Base-by-base conservation (phyloP, 2,797 vertebrate genomes). In the Oophaga sylvatica region DNA sequence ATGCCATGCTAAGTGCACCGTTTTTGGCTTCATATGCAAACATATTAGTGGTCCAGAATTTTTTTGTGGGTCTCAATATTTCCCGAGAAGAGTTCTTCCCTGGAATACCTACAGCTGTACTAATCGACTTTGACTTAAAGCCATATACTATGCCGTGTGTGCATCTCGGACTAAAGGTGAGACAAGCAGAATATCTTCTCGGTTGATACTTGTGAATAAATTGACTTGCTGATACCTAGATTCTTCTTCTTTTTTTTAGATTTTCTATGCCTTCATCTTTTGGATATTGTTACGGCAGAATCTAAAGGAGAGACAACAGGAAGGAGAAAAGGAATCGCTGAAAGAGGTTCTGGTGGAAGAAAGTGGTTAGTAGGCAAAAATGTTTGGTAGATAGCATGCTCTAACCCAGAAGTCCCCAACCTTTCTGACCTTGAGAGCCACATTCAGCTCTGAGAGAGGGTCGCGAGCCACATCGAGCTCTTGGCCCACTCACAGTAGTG, bases 1-100 rank as follows among this genome's bases (percentile, higher is more conserved):
- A 92, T 9, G 95, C 96, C 90, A 96, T 97, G 95, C 92, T 94
- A 86, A 96, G 96, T 8, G 95, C 96, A 15, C 96, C 95, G 0
- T 96, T 96, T 91, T 94, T 98, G 90, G 96, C 96, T 1, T 81
- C 92, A 71, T 94, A 94, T 1, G 92, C 95, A 79, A 96, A 96
- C 15, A 92, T 95, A n/a, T 95, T 97, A 91, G 89, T 96, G 81
- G 82, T 92, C 70, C 91, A 94, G 29, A 94, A 92, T 45, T 97
- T 95, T 86, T 88, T 94, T 57, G 95, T 95, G 29, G 94, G 94
- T 22, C 92, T 97, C 19, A 94, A 93, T 7, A 83, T 95, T 45
- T 93, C 93, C 62, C 94, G 93, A 80, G 90, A 93, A 5, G 95
- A 96, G 91, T 90, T 95, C 60, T 95, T 93, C 90, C 95, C 95